Percentiles rank a stretch among this genome's conserved stretches.
Conservation (phyloP, 1,140 invertebrate genomes). For the Pogonomyrmex barbatus region DNA sequence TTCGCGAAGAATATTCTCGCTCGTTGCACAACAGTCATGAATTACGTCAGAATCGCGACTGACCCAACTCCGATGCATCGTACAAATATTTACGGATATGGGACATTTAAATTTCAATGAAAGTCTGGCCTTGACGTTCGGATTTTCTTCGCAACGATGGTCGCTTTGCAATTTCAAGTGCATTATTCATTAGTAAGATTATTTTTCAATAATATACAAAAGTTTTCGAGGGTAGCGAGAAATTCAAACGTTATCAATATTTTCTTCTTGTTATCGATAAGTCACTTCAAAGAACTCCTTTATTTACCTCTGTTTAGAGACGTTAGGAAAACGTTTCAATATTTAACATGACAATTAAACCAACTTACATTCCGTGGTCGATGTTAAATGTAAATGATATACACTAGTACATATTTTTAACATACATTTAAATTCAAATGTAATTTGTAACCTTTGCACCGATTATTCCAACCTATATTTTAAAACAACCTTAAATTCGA, state of each 20-base stretch:
- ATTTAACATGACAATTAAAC: background rate
- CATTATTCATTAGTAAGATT: background rate
- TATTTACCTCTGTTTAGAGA: background rate
- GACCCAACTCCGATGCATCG: conserved; percentile 8
- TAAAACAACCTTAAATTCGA: background rate
- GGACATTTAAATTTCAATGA: conserved; percentile 49
- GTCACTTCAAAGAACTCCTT: background rate
- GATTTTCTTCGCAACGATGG: background rate
- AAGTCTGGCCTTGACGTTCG: conserved; percentile 1
- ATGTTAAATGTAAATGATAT: background rate
- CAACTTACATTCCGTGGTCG: background rate
- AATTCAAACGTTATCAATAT: background rate
- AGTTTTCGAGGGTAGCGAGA: background rate
- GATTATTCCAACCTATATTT: background rate
- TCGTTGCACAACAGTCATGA: conserved; percentile 41
- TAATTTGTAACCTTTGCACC: background rate
- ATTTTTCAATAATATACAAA: background rate
- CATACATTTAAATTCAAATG: background rate
- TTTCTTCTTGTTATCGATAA: background rate
- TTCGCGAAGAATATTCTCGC: conserved; percentile 45
- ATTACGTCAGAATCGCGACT: conserved; percentile 44
- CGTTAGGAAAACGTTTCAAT: background rate
- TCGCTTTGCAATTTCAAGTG: conserved; percentile 6
- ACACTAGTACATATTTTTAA: background rate
- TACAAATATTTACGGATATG: conserved; percentile 37